Evolutionary conservation across 2,797 vertebrate species (phyloP).

Genomic region (Pseudopleuronectes americanus): DNA sequence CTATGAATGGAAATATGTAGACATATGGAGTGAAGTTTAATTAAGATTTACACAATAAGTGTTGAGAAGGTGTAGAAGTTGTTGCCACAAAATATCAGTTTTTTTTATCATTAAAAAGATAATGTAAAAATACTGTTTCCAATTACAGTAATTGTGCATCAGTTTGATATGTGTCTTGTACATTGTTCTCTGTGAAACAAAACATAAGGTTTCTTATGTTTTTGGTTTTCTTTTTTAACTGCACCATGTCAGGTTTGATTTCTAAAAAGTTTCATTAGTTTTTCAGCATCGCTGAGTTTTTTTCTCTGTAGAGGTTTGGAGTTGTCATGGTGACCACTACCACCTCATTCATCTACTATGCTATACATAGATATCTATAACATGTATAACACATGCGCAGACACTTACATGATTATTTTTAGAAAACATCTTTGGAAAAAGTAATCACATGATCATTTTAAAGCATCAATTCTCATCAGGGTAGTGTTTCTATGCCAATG

Average conservation of each 20-base stretch:
- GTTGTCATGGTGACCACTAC: slow-evolving; percentile 35
- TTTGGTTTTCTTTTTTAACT: too few species aligned
- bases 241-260: too few species aligned
- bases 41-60: not conserved
- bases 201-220: not conserved
- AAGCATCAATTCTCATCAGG: not conserved
- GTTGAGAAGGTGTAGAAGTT: too few species aligned
- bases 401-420: slow-evolving; percentile 1
- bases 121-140: too few species aligned
- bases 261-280: too few species aligned
- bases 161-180: not conserved
- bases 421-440: not conserved
- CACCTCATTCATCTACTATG: not conserved
- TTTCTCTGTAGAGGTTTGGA: slow-evolving; percentile 3
- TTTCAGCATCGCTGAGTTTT: not conserved
- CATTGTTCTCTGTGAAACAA: not conserved
- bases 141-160: not conserved
- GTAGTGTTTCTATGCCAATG: not conserved
- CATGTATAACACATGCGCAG: too few species aligned
- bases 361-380: not conserved
- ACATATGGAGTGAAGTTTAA: not conserved
- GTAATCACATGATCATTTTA: not conserved
- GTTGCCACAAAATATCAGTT: too few species aligned
- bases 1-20: not conserved
- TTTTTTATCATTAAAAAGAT: too few species aligned